Evolutionary conservation across 2,797 vertebrate genomes (phyloP).

Genomic region (Cheirogaleus major): DNA sequence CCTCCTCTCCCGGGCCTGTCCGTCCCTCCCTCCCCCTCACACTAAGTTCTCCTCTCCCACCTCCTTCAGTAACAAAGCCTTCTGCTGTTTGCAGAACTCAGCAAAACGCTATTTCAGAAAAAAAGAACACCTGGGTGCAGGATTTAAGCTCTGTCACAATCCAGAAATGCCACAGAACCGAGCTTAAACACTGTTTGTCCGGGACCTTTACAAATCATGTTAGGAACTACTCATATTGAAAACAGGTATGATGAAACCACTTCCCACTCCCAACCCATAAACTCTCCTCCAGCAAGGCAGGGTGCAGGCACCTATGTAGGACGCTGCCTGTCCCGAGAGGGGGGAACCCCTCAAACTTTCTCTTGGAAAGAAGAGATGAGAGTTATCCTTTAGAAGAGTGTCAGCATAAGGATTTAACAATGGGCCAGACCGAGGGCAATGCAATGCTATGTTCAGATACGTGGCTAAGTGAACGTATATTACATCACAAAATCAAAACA

Average conservation of each 20-base stretch:
- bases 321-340: neutral
- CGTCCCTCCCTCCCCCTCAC: neutral
- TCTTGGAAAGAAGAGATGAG: constrained; percentile 42
- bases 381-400: constrained; percentile 1
- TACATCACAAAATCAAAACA: constrained; percentile 80
- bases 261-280: neutral
- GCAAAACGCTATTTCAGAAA: neutral
- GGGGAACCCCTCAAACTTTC: neutral
- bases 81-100: neutral
- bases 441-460: constrained; percentile 56
- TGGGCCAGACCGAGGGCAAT: constrained; percentile 65
- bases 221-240: neutral
- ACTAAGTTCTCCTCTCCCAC: neutral
- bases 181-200: neutral
- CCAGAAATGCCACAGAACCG: neutral
- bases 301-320: neutral
- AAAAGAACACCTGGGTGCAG: neutral
- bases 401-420: constrained; percentile 74
- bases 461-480: constrained; percentile 57
- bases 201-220: neutral
- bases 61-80: neutral
- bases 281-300: neutral
- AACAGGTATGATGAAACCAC: neutral
- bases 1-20: neutral
- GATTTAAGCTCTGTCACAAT: neutral